Evolutionary conservation across 2,888 invertebrate genomes (phyloP), one percentile per base, ranked within the genome.

Genomic region (Hydropsyche betteni): DNA sequence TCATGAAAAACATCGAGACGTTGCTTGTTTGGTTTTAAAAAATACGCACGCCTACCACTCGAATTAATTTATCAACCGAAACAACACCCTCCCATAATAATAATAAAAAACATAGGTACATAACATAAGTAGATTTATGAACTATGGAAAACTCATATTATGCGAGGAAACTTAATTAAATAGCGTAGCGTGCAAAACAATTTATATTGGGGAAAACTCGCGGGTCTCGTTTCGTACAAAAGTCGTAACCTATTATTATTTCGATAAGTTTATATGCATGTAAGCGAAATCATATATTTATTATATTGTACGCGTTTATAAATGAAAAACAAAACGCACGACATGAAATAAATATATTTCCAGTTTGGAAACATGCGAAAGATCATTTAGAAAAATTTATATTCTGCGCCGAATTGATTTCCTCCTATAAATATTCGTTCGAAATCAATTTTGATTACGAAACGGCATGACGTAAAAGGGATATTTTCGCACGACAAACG

Each of bases 161-260:
- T 64, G 34, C 34, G 34, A 8, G 36, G 64, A 36, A 64, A 36
- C 64, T 36, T 64, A 64, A 64, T 64, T 64, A 64, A 64, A 64
- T 64, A 36, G 64, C 36, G 64, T 64, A 64, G 64, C 64, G 64
- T 64, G 64, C 64, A 36, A 36, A 64, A 64, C 64, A 36, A 64
- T 64, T 64, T 64, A 64, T 64, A 64, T 64, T 64, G 64, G n/a
- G 64, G 44, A 44, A 64, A 64, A 64, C 34, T 64, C 36, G 44
- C 44, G 36, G 34, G 36, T 34, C 64, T n/a, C 64, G 64, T 64
- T 24, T 12, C 64, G 64, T 36, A 64, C 64, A 64, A 64, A 64
- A 36, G 64, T 55, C 33, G 64, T 33, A n/a, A 24, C 24, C 12
- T 24, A 55, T 24, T 64, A 64, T 64, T 64, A 64, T 36, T 64